Evolutionary conservation across 2,888 invertebrate species (phyloP), one percentile per base, ranked within the genome.

Genomic region (Ormyrus thymus): DNA sequence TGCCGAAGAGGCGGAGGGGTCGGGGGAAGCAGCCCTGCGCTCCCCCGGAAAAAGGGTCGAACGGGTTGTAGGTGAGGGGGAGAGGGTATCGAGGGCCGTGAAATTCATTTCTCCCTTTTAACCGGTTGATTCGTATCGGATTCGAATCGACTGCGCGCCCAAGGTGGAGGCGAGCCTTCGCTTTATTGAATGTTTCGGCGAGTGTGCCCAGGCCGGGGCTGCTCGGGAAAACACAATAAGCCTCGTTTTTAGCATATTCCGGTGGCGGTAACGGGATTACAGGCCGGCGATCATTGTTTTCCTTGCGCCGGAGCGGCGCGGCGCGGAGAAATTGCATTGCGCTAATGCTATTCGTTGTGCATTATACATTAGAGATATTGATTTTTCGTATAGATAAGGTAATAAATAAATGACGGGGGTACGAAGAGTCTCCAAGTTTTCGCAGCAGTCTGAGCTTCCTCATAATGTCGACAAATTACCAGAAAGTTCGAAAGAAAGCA

Each of bases 1-100:
- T 89, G 86, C 87, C 84, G 87, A 89, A 86, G 86, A 29, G 29
- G 29, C 29, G 29, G 86, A 87, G 86, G 87, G 87, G 85, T 55
- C 58, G 77, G 45, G 62, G 56, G 61, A 71, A 79, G 83, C n/a
- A n/a, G n/a, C n/a, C n/a, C n/a, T n/a, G n/a, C n/a, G 83, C 53
- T 58, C 58, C 29, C 29, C 77, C 83, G 82, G 85, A 84, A 85
- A 88, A 29, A 87, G 85, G 87, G 86, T 86, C 82, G 84, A 29
- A 29, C 29, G 29, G 29, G 29, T 29, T 29, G 29, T 58, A 58
- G 68, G 55, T 43, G 58, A 58, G 48, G 55, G 55, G 56, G 69
- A 69, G 68, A 29, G 68, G 3, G 29, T n/a, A 6, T 15, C 53
- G 11, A 45, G 15, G 29, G 29, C 29, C 29, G 7, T 9, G 5